Evolutionary conservation across 2,113 vertebrate species (phyloP).

Genomic region (Osmerus mordax): DNA sequence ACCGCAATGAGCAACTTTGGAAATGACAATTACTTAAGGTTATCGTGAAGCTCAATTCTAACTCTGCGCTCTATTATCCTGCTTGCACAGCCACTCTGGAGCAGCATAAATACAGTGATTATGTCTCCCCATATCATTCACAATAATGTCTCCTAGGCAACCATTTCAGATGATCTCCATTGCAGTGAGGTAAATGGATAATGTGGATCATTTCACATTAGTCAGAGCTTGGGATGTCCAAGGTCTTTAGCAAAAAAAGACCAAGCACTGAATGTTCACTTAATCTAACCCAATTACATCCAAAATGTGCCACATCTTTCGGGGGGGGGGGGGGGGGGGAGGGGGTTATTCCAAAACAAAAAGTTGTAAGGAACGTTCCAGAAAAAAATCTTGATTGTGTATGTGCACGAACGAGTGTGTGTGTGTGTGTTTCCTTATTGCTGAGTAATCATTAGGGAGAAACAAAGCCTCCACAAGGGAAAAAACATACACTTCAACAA

Average conservation of each 20-base stretch:
- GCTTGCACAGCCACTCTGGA: constrained; percentile 48
- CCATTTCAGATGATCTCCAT: constrained; percentile 61
- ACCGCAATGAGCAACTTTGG: constrained; percentile 52
- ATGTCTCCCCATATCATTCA: constrained; percentile 58
- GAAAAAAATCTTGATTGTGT: constrained; percentile 55
- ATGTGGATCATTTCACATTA: constrained; percentile 59
- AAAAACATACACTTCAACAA: constrained; percentile 66
- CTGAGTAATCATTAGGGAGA: constrained; percentile 71
- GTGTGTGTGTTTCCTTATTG: constrained; percentile 57
- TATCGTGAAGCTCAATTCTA: constrained; percentile 57
- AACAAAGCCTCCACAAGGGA: constrained; percentile 68
- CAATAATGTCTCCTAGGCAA: constrained; percentile 68
- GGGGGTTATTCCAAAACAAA: constrained; percentile 29
- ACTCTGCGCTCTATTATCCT: constrained; percentile 55
- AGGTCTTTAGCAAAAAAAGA: constrained; percentile 50
- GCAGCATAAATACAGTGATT: constrained; percentile 65
- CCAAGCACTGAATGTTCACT: constrained; percentile 44
- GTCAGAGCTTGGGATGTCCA: constrained; percentile 49
- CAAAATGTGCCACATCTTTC: background rate
- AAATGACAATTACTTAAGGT: constrained; percentile 65
- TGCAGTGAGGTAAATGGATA: constrained; percentile 53
- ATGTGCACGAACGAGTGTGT: constrained; percentile 14
- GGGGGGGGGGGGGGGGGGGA: constrained; percentile 8
- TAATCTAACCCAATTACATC: constrained; percentile 53
- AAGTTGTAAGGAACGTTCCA: constrained; percentile 28